Base-by-base conservation (phyloP, 2,888 invertebrate genomes). In the Pristionchus fissidentatus region DNA sequence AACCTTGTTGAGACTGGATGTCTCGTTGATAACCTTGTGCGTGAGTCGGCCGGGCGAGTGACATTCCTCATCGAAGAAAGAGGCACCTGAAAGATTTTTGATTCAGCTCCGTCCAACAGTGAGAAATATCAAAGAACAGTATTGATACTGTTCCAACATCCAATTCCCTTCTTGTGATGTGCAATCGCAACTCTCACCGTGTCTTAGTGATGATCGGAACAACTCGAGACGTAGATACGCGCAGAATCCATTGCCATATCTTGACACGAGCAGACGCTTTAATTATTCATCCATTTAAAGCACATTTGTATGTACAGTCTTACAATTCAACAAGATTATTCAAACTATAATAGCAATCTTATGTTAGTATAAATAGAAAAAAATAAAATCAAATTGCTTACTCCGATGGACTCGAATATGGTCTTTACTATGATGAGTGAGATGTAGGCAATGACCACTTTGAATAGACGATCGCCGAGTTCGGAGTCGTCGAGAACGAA, bases 341-440 rank as follows among this genome's bases (percentile, higher is more conserved):
- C 22, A n/a, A 15, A 55, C 13, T 15, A 55, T n/a, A 55, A 55
- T 13, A 15, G 55, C n/a, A 15, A 15, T 55, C 55, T 3, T 70
- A n/a, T 41, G 41, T 43, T 70, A 19, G 1, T 41, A 13, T 35
- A n/a, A 19, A 3, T n/a, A 5, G 13, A 66, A 13, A 35, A n/a
- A n/a, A 70, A 15, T 70, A 41, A 1, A 10, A 41, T 8, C 35
- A 15, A 75, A 75, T 4, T 86, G 49, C n/a, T n/a, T 55, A 91
- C 91, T 70, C 91, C 91, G 29, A 91, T 86, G 26, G 91, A 90
- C 75, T 91, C 91, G 80, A 91, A 91, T 73, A 90, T 90, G 3
- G 91, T 91, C 84, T 91, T 91, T 15, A 91, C 87, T 77, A 91
- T 91, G 78, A 91, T 91, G 41, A 91, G 83, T 3, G 91, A 90